These are phyloP conservation scores for Acrobeloides nanus DNA, from an alignment of 2,888 invertebrate genomes.

Conservation along the genomic window DNA sequence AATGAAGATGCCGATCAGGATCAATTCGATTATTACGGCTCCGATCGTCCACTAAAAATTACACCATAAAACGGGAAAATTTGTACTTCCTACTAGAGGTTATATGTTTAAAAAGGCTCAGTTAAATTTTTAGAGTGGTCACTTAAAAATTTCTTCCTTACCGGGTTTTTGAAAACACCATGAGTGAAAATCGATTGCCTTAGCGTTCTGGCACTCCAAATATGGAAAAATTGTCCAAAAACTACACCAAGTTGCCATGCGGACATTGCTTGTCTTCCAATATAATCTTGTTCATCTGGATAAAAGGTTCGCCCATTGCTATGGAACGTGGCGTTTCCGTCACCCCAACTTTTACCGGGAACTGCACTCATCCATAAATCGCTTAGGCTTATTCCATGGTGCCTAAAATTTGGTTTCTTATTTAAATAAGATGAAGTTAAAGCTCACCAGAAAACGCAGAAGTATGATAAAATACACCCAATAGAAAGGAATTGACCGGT, in stretches of 20 bases:
- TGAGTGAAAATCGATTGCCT: conserved; percentile 51
- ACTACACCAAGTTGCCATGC: conserved; percentile 52
- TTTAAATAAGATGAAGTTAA: too few relatives aligned
- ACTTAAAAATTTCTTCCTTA: too few relatives aligned
- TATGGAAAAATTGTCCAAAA: conserved; percentile 50
- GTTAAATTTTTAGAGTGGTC: too few relatives aligned
- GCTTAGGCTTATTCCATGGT: conserved; percentile 38
- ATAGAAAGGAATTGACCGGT: conserved; percentile 46
- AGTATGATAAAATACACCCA: conserved; percentile 45
- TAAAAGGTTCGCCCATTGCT: conserved; percentile 27
- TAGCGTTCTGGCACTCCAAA: conserved; percentile 51
- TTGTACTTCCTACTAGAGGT: too few relatives aligned
- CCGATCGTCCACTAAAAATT: conserved; percentile 33
- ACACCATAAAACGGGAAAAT: too few relatives aligned
- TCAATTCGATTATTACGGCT: conserved; percentile 48
- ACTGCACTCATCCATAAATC: conserved; percentile 47
- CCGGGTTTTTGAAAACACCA: conserved; percentile 46
- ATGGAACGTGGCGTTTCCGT: too few relatives aligned
- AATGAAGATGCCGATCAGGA: conserved; percentile 47
- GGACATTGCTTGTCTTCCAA: conserved; percentile 50
- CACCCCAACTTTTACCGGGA: too few relatives aligned
- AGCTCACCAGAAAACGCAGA: conserved; percentile 51
- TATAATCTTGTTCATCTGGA: conserved; percentile 38
- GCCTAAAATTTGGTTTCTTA: too few relatives aligned
- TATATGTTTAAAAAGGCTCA: too few relatives aligned